A percentile compares a stretch with the other conserved stretches of the same genome.
Evolutionary conservation across 2,113 vertebrate species (phyloP).

Genomic region (Pachyramphus minor): DNA sequence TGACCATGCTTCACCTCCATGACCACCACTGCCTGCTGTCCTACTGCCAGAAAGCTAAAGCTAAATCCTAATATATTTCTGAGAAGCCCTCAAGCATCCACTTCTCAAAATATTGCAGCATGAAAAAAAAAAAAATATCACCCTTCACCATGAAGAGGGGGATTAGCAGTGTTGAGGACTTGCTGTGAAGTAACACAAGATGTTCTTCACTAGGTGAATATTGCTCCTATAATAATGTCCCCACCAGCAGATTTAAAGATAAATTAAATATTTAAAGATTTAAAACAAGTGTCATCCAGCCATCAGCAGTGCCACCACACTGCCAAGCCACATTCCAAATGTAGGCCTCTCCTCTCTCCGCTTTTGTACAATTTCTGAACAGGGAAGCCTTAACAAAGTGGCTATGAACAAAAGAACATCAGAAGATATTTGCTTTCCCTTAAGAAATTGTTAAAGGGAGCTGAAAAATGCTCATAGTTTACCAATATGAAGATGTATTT

Average conservation of each 20-base stretch:
- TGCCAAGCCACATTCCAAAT: neutral
- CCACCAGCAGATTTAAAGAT: neutral
- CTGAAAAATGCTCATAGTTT: neutral
- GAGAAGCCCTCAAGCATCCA: neutral
- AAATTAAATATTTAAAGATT: neutral
- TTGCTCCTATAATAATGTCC: neutral
- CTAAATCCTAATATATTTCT: neutral
- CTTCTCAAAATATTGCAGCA: neutral
- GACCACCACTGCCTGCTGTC: neutral
- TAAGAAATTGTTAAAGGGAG: neutral
- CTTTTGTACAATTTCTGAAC: neutral
- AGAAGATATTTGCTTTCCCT: neutral
- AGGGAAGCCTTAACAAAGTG: neutral
- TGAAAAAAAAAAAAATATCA: neutral
- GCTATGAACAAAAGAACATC: neutral
- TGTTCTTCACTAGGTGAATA: neutral
- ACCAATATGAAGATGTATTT: slow-evolving; percentile 4
- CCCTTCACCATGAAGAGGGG: neutral
- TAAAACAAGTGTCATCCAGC: neutral
- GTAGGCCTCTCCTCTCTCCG: neutral
- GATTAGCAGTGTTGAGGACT: neutral
- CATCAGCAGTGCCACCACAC: neutral
- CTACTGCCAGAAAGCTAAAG: neutral
- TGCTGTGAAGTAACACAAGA: neutral
- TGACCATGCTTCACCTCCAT: neutral